phyloP scores from a whole-genome alignment of 1,140 invertebrate species.

The Luehdorfia chinensis region DNA sequence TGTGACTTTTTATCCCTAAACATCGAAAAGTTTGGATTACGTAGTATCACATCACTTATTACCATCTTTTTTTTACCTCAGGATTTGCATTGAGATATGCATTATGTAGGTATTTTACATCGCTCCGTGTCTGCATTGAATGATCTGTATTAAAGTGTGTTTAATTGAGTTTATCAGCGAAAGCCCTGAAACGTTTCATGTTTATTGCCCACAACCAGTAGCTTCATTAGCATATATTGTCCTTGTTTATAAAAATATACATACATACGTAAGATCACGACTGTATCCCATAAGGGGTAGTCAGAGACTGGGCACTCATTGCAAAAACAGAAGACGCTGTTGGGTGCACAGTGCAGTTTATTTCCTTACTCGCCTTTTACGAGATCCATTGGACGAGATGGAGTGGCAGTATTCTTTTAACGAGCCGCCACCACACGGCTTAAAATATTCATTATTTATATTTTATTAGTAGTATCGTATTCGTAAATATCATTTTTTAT shows the following conservation, averaged over 20 bases:
- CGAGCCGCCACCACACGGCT: not conserved
- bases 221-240: not conserved
- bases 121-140: not conserved
- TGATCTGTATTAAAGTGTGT: not conserved
- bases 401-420: no score
- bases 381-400: no score
- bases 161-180: not conserved
- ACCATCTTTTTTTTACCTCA: not conserved
- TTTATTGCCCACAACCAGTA: not conserved
- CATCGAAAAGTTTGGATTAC: no score
- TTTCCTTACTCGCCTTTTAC: no score
- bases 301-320: no score
- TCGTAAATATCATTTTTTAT: not conserved
- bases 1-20: no score
- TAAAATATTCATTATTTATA: not conserved
- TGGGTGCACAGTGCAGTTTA: no score
- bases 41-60: no score
- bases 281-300: no score
- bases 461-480: no score
- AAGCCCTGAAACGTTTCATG: not conserved
- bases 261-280: no score
- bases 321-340: not conserved
- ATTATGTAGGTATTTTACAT: not conserved
- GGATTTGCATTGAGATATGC: not conserved
- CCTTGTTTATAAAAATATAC: no score